Evolutionary conservation across 30 jellyfish, hydroid and myxozoan genomes (phyloP).

Genomic region (Hydractinia symbiolongicarpus): DNA sequence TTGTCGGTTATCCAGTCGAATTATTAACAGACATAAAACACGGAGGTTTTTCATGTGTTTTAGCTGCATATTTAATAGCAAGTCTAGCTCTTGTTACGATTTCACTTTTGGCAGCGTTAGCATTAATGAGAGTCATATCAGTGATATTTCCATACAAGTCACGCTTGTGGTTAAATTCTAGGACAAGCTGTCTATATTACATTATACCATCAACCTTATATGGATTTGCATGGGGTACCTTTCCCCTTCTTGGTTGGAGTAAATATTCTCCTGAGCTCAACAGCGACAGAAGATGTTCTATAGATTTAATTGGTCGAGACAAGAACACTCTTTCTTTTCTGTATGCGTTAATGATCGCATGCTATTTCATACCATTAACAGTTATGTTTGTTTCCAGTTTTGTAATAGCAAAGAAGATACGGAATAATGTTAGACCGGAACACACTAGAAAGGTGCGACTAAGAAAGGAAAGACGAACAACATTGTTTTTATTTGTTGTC

Average conservation of each 20-base stretch:
- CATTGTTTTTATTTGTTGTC: background rate
- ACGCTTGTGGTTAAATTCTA: background rate
- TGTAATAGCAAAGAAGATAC: too few relatives aligned
- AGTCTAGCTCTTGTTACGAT: background rate
- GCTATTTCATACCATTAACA: background rate
- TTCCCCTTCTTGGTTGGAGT: conserved; percentile 11
- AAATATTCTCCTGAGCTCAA: background rate
- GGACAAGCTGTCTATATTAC: background rate
- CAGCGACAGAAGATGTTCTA: background rate
- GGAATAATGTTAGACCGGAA: too few relatives aligned
- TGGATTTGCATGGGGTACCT: conserved; percentile 6
- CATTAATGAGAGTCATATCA: background rate
- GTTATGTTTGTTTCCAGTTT: background rate
- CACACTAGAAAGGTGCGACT: too few relatives aligned
- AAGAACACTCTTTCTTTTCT: background rate
- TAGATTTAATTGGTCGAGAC: background rate
- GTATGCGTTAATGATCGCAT: background rate
- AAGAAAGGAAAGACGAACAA: background rate
- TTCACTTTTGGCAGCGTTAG: background rate
- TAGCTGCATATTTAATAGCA: background rate
- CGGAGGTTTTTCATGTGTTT: background rate
- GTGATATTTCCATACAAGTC: background rate
- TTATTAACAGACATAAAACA: background rate
- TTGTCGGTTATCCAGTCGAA: conserved; percentile 4
- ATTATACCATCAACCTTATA: background rate